Percentiles rank a stretch among this genome's conserved stretches.
phyloP scores from a whole-genome alignment of 2,113 vertebrate genomes.

The Coryphaenoides rupestris region DNA sequence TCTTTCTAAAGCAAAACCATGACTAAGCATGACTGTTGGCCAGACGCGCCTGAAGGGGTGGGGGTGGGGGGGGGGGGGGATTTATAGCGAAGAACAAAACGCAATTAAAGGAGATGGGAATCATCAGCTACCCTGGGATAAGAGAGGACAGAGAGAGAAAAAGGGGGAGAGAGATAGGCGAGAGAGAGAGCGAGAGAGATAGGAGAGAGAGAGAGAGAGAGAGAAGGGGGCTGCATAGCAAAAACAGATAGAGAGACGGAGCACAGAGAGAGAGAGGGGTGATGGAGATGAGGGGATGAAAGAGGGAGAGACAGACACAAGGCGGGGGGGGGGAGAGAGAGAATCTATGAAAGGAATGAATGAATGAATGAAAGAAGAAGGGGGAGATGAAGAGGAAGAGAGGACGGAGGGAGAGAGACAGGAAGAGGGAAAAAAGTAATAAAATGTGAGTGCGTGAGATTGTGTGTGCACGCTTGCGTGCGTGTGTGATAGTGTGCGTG shows the following conservation, averaged over 20 bases:
- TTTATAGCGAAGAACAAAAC: too few species aligned
- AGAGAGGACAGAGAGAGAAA: background rate
- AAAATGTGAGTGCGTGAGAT: background rate
- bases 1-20: too few species aligned
- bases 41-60: too few species aligned
- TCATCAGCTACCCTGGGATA: too few species aligned
- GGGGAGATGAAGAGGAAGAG: background rate
- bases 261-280: background rate
- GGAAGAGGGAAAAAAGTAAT: background rate
- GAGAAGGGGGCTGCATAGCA: background rate
- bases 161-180: background rate
- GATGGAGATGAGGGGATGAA: background rate
- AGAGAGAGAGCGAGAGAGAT: background rate
- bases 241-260: background rate
- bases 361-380: background rate
- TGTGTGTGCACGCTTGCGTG: background rate
- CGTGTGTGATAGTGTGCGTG: background rate
- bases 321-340: background rate
- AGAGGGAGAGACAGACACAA: conserved; percentile 2
- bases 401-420: background rate
- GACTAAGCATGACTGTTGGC: too few species aligned
- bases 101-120: too few species aligned
- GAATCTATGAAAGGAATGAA: background rate
- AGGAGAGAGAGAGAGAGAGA: too few species aligned
- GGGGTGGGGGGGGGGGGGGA: too few species aligned